phyloP scores from a whole-genome alignment of 2,797 vertebrate genomes.

The Rhinatrema bivittatum region DNA sequence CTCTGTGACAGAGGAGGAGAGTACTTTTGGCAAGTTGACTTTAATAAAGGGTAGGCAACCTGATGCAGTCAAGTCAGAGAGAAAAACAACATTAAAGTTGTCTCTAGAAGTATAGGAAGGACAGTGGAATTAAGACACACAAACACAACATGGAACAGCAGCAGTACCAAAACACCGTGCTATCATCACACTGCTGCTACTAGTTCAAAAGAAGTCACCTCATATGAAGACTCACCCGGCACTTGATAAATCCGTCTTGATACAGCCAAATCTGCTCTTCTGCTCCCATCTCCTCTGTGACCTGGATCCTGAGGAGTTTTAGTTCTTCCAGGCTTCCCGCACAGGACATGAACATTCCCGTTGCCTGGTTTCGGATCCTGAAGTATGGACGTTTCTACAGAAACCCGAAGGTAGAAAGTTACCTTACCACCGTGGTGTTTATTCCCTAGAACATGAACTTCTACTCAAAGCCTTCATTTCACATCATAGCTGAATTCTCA shows the following conservation, averaged over 20 bases:
- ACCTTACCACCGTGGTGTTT: no score
- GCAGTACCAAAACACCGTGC: no score
- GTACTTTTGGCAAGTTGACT: no score
- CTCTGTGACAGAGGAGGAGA: no score
- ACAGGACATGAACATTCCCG: conserved; percentile 72
- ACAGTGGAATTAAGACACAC: no score
- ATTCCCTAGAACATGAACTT: neutral
- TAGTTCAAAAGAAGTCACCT: no score
- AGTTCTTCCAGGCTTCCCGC: conserved; percentile 79
- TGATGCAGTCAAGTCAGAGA: no score
- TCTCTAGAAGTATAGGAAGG: no score
- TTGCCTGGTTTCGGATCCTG: conserved; percentile 74
- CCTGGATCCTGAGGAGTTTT: conserved; percentile 82
- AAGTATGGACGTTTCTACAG: conserved; percentile 77
- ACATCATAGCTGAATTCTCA: neutral
- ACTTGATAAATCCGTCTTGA: conserved; percentile 72
- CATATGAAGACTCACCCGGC: conserved; percentile 64
- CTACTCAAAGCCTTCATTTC: neutral
- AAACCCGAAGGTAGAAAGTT: neutral
- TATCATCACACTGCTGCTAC: no score
- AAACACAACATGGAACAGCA: no score
- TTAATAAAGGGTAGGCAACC: no score
- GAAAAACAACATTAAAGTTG: no score
- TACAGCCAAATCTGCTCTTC: conserved; percentile 88
- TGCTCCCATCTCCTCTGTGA: conserved; percentile 69